phyloP scores from a whole-genome alignment of 2,113 vertebrate species.

The Sylvia atricapilla region DNA sequence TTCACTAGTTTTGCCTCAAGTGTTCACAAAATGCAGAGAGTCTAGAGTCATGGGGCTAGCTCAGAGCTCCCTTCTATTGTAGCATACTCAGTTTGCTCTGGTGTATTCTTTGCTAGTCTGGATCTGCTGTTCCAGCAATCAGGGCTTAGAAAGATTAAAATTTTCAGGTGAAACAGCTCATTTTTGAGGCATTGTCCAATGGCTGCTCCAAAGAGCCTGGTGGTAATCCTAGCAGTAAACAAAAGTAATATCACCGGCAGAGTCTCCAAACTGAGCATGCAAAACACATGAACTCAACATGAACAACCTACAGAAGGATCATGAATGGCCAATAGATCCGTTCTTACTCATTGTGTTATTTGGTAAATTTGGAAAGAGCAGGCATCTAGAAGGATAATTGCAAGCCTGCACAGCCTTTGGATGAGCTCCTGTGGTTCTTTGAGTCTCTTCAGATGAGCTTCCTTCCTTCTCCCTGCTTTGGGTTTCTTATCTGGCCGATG shows the following conservation, averaged over 20 bases:
- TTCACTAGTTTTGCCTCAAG: not conserved
- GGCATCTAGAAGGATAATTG: not conserved
- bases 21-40: not conserved
- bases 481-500: not conserved
- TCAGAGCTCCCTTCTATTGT: not conserved
- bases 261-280: not conserved
- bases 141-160: not conserved
- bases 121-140: not conserved
- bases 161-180: not conserved
- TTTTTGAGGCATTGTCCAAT: not conserved
- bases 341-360: not conserved
- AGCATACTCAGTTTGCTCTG: not conserved
- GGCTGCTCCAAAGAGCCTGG: not conserved
- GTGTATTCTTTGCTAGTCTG: not conserved
- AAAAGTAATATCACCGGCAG: not conserved
- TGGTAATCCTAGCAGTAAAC: not conserved
- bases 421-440: not conserved
- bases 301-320: not conserved
- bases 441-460: not conserved
- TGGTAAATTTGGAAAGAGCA: not conserved
- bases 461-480: not conserved
- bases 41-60: not conserved
- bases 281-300: not conserved
- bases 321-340: not conserved
- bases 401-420: not conserved